phyloP scores from a whole-genome alignment of 2,113 vertebrate genomes.

The Macroglossus sobrinus region DNA sequence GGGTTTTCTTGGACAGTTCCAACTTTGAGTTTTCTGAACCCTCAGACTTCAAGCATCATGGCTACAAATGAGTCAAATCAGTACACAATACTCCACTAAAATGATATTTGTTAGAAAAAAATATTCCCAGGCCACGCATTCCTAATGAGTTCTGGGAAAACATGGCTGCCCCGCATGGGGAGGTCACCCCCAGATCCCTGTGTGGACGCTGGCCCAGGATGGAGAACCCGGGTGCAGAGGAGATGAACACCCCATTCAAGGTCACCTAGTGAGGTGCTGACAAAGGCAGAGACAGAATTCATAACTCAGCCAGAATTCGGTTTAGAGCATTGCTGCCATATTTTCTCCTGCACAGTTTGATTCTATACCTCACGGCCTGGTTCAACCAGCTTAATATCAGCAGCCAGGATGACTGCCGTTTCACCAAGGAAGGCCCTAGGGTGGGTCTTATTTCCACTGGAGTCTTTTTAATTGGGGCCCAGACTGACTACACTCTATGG shows the following conservation, averaged over 20 bases:
- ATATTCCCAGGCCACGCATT: not conserved
- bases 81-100: not conserved
- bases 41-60: not conserved
- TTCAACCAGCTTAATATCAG: slow-evolving; percentile 52
- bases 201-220: not conserved
- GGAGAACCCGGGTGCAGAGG: not conserved
- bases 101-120: not conserved
- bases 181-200: not conserved
- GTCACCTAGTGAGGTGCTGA: not conserved
- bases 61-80: not conserved
- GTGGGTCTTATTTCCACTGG: not conserved
- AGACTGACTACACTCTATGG: not conserved
- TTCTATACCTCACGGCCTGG: not conserved
- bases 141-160: not conserved
- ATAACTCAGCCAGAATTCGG: not conserved
- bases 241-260: not conserved
- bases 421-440: not conserved
- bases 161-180: not conserved
- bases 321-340: not conserved
- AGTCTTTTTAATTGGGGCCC: not conserved
- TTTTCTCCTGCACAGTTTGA: not conserved
- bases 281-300: not conserved
- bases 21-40: not conserved
- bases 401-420: not conserved
- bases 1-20: not conserved